Base-by-base conservation (phyloP, 2,113 vertebrate species). In the Chaetorhynchus papuensis region DNA sequence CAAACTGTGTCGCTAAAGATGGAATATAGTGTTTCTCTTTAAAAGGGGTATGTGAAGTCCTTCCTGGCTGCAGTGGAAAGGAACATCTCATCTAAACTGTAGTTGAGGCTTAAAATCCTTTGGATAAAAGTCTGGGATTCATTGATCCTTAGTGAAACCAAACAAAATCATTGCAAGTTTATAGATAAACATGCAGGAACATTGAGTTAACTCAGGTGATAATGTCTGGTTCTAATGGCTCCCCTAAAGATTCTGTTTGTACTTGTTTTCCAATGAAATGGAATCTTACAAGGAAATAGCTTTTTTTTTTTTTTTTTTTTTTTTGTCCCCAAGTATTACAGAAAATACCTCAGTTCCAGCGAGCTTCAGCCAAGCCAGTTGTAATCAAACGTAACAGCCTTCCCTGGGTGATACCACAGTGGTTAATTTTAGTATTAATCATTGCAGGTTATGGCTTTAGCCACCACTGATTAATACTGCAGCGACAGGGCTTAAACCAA, bases 371-470 rank as follows among this genome's bases (percentile, higher is more conserved):
- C 56, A 78, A 23, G 74, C 8, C 18, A 15, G 44, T 13, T 69
- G 7, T 41, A 64, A n/a, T 39, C 12, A 11, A 33, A 41, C 1
- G 1, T 2, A n/a, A 31, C 4, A 59, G 17, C n/a, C 8, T 68
- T 39, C 15, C 37, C 31, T 39, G 44, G 5, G 5, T 81, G 64
- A 13, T 70, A 14, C 4, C 30, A 5, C 8, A 37, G 28, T 11
- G 64, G 22, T 64, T 78, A 47, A 61, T 85, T 82, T 59, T n/a
- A 26, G 16, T 54, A 45, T 70, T 88, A 88, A 75, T 79, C 1
- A 3, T 9, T 52, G 6, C 57, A 60, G 47, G 41, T 87, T 89
- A 49, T 44, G 56, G 7, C 64, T 94, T 83, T 52, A 68, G 31
- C 49, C 31, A 13, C 65, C 71, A 47, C 27, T 93, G 64, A 28